phyloP scores from a whole-genome alignment of 2,888 invertebrate genomes.

The Macaria liturata region DNA sequence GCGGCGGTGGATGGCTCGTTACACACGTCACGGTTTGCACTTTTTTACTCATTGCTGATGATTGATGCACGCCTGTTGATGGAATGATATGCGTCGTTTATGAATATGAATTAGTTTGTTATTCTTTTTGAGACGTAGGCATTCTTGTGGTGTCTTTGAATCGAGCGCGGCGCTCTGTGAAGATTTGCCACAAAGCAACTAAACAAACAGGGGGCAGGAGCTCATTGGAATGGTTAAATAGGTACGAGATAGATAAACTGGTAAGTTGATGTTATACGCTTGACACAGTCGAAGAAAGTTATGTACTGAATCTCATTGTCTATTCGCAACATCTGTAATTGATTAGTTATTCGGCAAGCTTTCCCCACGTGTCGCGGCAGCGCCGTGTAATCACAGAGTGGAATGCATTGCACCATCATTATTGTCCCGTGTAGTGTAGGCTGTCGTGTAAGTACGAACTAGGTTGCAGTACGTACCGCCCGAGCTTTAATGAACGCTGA shows the following conservation, averaged over 20 bases:
- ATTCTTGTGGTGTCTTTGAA: background rate
- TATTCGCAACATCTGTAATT: background rate
- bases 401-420: conserved; percentile 9
- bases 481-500: conserved; percentile 18
- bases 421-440: conserved; percentile 1
- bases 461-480: conserved; percentile 13
- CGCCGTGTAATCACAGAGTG: conserved; percentile 11
- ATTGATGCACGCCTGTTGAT: conserved; percentile 28
- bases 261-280: no score
- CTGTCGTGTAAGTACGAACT: conserved; percentile 1
- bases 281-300: no score
- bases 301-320: no score
- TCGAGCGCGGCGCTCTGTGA: background rate
- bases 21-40: conserved; percentile 23
- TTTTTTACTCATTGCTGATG: conserved; percentile 25
- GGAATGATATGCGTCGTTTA: conserved; percentile 24
- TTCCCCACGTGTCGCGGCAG: conserved; percentile 1
- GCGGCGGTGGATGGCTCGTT: conserved; percentile 13
- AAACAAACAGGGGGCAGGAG: no score
- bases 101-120: conserved; percentile 21
- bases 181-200: background rate
- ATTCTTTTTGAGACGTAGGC: conserved; percentile 11
- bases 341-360: conserved; percentile 6
- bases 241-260: no score
- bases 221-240: no score